These are phyloP conservation scores for Manduca sexta DNA, from an alignment of 1,140 invertebrate genomes.

Conservation along the genomic window DNA sequence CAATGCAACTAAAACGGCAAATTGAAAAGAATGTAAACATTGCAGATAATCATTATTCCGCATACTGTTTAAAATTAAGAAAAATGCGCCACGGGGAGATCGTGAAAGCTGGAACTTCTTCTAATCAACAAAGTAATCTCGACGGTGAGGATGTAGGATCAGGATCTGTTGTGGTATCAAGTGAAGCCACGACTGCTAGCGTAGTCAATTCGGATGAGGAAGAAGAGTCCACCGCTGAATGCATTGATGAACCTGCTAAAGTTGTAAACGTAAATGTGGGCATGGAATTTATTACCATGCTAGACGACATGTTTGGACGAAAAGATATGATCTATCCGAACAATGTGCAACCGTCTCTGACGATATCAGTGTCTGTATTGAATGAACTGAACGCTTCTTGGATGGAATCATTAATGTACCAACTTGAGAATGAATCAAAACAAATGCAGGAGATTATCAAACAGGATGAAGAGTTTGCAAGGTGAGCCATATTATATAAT, in stretches of 20 bases:
- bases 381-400: slow-evolving; percentile 80
- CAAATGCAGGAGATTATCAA: slow-evolving; percentile 73
- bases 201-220: slow-evolving; percentile 25
- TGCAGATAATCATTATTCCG: slow-evolving; percentile 75
- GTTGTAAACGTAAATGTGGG: slow-evolving; percentile 76
- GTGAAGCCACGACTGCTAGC: neutral
- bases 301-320: slow-evolving; percentile 74
- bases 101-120: slow-evolving; percentile 5
- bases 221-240: slow-evolving; percentile 25
- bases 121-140: neutral
- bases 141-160: neutral
- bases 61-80: slow-evolving; percentile 75
- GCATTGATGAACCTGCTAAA: slow-evolving; percentile 53
- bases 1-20: slow-evolving; percentile 69
- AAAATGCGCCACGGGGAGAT: slow-evolving; percentile 66
- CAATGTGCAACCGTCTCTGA: slow-evolving; percentile 75
- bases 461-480: slow-evolving; percentile 80
- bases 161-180: neutral
- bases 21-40: slow-evolving; percentile 76
- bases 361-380: slow-evolving; percentile 77
- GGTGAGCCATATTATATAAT: slow-evolving; percentile 34
- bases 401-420: slow-evolving; percentile 79
- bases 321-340: slow-evolving; percentile 59
- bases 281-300: slow-evolving; percentile 70
- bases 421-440: slow-evolving; percentile 75